Conservation (phyloP, 2,113 vertebrate species). For the Ptilonorhynchus violaceus region DNA sequence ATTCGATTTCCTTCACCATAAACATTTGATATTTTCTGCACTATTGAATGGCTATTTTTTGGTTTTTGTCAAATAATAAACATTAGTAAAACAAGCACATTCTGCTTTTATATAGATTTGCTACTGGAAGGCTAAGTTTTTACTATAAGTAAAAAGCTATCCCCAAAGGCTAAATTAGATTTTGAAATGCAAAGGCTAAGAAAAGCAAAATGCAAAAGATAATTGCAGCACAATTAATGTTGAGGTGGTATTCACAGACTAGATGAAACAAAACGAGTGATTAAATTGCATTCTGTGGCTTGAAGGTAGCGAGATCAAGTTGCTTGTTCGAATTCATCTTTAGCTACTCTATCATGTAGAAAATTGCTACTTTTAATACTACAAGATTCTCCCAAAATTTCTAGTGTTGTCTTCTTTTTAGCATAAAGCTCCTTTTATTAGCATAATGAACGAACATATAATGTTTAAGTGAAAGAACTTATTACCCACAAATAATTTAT, state of each 20-base stretch:
- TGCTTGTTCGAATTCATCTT: neutral
- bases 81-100: neutral
- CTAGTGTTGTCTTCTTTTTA: neutral
- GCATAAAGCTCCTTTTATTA: neutral
- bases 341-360: neutral
- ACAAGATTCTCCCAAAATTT: neutral
- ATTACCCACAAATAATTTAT: fast-evolving
- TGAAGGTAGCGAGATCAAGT: neutral
- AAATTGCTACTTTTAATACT: neutral
- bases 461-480: neutral
- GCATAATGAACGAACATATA: neutral
- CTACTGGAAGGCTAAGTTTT: neutral
- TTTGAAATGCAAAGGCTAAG: neutral
- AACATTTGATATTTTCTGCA: neutral
- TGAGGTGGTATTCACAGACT: neutral
- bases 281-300: neutral
- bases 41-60: neutral
- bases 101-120: neutral
- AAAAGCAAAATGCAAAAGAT: neutral
- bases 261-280: neutral
- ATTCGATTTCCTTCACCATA: neutral
- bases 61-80: neutral
- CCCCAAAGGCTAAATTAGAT: neutral
- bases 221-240: neutral
- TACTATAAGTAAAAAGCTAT: neutral